Evolutionary conservation across 64 coral and sea anemone species (phyloP).

Genomic region (Porites australiensis): DNA sequence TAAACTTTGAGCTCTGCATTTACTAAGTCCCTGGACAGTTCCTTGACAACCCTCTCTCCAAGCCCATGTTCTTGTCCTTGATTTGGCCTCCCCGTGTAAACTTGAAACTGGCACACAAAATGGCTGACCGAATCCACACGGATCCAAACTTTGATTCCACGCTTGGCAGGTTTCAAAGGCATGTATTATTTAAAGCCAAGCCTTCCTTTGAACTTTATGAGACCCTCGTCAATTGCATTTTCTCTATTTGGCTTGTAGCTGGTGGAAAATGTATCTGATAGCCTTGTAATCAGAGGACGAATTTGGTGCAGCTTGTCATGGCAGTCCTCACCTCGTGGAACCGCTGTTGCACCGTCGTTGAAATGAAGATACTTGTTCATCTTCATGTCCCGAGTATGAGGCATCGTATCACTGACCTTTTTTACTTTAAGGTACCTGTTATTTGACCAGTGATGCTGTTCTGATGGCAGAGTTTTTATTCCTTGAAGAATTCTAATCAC

Average conservation of each 20-base stretch:
- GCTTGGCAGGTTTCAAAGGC: conserved; percentile 35
- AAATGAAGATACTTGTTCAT: too few species aligned
- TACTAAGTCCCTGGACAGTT: background rate
- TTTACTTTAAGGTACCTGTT: too few species aligned
- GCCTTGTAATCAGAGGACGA: too few species aligned
- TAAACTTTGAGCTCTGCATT: too few species aligned
- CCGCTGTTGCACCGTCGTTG: too few species aligned
- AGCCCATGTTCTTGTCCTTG: conserved; percentile 2
- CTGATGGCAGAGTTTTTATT: background rate
- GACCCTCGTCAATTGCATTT: conserved; percentile 47
- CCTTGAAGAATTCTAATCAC: background rate
- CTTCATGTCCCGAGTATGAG: too few species aligned
- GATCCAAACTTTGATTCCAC: conserved; percentile 51
- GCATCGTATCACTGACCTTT: too few species aligned
- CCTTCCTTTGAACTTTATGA: conserved; percentile 39
- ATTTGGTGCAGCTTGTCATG: too few species aligned
- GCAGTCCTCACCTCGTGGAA: too few species aligned
- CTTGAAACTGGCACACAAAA: background rate
- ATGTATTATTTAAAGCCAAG: conserved; percentile 59
- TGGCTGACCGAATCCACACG: background rate
- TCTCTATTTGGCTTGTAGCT: too few species aligned
- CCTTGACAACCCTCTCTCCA: background rate
- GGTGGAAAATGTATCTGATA: too few species aligned
- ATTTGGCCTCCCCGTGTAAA: background rate
- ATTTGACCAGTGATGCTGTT: background rate